Evolutionary conservation across 2,797 vertebrate species (phyloP).

Genomic region (Menidia menidia): DNA sequence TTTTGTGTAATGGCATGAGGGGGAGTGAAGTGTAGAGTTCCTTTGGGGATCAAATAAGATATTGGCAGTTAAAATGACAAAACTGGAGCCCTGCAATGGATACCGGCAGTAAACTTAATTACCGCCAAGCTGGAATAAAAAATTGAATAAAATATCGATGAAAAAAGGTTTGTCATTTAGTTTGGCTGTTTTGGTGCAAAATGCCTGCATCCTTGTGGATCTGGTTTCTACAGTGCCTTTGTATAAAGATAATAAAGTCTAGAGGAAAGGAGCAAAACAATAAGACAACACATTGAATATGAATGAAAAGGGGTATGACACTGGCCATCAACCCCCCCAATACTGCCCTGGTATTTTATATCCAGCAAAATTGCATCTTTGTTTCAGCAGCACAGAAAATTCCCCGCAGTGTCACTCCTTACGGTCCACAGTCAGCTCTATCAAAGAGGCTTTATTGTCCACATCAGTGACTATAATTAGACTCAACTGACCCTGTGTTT

Average conservation of each 20-base stretch:
- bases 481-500: constrained; percentile 67
- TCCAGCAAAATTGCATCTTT: constrained; percentile 75
- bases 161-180: neutral
- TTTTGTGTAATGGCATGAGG: constrained; percentile 46
- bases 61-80: constrained; percentile 54
- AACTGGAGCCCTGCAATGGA: constrained; percentile 32
- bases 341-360: constrained; percentile 37
- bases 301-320: constrained; percentile 41
- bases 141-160: constrained; percentile 8
- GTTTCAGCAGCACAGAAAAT: constrained; percentile 66
- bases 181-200: constrained; percentile 5
- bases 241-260: constrained; percentile 12
- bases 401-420: constrained; percentile 57
- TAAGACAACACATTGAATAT: constrained; percentile 42
- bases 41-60: constrained; percentile 55
- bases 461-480: constrained; percentile 66
- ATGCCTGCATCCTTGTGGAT: constrained; percentile 8
- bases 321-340: constrained; percentile 48
- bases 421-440: constrained; percentile 41
- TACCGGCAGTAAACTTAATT: constrained; percentile 49
- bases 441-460: constrained; percentile 73
- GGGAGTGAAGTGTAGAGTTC: constrained; percentile 41
- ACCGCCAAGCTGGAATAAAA: constrained; percentile 33
- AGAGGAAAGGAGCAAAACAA: constrained; percentile 20
- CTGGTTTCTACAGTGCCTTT: neutral